phyloP scores from a whole-genome alignment of 2,888 invertebrate species.

The Pheosia tremula region DNA sequence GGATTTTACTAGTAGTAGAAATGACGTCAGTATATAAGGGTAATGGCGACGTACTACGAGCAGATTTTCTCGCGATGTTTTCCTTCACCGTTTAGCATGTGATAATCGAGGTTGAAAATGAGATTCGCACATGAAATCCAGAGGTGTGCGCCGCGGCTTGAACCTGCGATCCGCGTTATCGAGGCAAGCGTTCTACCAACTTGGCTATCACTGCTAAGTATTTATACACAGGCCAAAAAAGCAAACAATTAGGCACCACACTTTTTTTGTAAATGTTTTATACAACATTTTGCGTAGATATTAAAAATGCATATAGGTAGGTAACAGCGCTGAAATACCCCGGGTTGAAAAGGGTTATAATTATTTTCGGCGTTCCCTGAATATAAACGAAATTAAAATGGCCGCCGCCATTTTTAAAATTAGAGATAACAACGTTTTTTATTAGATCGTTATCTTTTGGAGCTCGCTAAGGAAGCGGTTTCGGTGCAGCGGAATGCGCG shows the following conservation, averaged over 20 bases:
- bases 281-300: not conserved
- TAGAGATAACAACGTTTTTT: constrained; percentile 48
- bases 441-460: constrained; percentile 44
- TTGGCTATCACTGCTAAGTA: no score
- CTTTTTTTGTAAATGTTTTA: not conserved
- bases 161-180: no score
- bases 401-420: constrained; percentile 43
- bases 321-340: constrained; percentile 12
- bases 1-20: no score
- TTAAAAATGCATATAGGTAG: constrained; percentile 16
- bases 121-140: no score
- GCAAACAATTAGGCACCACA: not conserved
- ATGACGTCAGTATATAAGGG: no score
- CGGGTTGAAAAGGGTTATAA: constrained; percentile 25
- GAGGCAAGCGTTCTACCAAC: no score
- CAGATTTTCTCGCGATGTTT: no score
- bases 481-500: not conserved
- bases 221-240: not conserved
- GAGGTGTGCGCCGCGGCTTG: no score
- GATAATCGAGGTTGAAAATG: no score
- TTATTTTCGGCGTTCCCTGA: constrained; percentile 39
- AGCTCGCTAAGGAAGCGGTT: constrained; percentile 10
- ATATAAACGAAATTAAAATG: constrained; percentile 37
- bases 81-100: no score
- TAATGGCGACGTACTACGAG: no score